Evolutionary conservation across 2,888 invertebrate species (phyloP).

Genomic region (Blomia tropicalis): DNA sequence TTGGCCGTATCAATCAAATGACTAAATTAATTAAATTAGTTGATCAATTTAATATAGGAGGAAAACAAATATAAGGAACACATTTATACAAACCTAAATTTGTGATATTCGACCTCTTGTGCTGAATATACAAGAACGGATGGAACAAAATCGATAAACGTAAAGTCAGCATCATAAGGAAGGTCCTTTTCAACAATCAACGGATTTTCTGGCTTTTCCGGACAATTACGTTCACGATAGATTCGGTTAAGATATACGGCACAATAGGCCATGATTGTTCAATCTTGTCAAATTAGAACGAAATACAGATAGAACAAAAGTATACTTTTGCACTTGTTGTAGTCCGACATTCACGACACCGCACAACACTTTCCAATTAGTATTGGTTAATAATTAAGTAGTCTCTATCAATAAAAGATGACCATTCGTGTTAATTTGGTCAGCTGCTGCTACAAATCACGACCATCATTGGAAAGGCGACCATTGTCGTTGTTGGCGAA

Average conservation of each 20-base stretch:
- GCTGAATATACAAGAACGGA: constrained; percentile 16
- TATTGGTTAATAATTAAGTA: neutral
- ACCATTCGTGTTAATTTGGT: no score
- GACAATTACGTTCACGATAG: constrained; percentile 20
- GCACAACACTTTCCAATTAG: neutral
- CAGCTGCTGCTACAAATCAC: no score
- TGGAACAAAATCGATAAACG: constrained; percentile 22
- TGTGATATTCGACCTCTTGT: constrained; percentile 19
- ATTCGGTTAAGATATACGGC: constrained; percentile 23
- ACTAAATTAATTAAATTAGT: neutral
- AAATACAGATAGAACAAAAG: no score
- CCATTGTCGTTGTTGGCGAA: no score
- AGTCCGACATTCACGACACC: neutral
- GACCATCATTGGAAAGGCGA: no score
- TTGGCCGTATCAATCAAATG: constrained; percentile 24
- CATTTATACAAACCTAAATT: constrained; percentile 11
- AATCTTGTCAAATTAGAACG: no score
- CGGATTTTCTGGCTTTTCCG: constrained; percentile 23
- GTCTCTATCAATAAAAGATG: neutral
- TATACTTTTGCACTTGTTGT: no score
- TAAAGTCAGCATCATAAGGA: constrained; percentile 20
- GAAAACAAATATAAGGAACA: no score
- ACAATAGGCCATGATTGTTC: constrained; percentile 19
- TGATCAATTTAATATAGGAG: no score
- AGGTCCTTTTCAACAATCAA: constrained; percentile 18